Percentiles rank a stretch among this genome's conserved stretches.
phyloP scores from a whole-genome alignment of 1,140 invertebrate genomes.

The Magallana ariakensis region DNA sequence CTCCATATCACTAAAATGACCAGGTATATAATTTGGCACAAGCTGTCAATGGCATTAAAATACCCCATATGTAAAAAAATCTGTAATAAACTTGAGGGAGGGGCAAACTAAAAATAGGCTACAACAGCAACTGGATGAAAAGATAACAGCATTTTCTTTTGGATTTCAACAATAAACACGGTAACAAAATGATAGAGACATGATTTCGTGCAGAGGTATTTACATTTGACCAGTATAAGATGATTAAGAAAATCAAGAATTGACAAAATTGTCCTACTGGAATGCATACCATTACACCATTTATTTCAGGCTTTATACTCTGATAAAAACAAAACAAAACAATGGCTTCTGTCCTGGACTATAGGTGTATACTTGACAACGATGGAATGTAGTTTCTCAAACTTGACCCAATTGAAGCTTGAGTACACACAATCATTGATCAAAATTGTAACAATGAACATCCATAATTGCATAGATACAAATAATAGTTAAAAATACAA shows the following conservation, averaged over 20 bases:
- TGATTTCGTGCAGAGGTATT: background rate
- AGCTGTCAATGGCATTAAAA: slow-evolving; percentile 21
- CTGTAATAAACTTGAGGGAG: no score
- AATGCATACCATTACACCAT: background rate
- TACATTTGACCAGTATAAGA: no score
- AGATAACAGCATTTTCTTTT: background rate
- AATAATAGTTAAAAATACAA: background rate
- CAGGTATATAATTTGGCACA: background rate
- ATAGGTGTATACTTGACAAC: background rate
- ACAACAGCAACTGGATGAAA: background rate
- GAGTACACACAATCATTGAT: background rate
- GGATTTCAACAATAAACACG: background rate
- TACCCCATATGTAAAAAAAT: slow-evolving; percentile 15
- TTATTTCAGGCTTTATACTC: background rate
- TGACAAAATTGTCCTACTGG: background rate
- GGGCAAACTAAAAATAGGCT: background rate
- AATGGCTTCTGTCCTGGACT: background rate
- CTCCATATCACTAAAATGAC: no score
- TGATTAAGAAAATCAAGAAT: no score
- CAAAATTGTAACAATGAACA: background rate
- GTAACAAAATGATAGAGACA: background rate
- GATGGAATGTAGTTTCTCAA: slow-evolving; percentile 22
- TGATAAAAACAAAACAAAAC: background rate
- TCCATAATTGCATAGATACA: slow-evolving; percentile 25
- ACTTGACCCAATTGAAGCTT: background rate